phyloP scores from a whole-genome alignment of 2,113 vertebrate species.

The Pituophis catenifer region DNA sequence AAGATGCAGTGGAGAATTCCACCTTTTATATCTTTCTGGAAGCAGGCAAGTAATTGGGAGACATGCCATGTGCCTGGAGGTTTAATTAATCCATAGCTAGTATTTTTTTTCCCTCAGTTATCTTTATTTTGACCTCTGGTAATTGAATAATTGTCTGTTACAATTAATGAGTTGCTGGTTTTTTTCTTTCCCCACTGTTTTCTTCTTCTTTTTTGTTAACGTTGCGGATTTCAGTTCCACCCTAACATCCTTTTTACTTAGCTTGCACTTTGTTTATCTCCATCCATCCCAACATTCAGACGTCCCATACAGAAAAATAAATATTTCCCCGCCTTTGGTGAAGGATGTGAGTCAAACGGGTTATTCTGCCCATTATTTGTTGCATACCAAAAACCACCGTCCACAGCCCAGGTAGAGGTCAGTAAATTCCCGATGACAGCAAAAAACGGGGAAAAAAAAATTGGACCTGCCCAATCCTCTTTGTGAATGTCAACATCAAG shows the following conservation, averaged over 20 bases:
- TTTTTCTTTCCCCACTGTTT: background rate
- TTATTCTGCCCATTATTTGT: background rate
- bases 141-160: background rate
- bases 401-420: background rate
- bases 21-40: slow-evolving; percentile 11
- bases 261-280: background rate
- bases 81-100: background rate
- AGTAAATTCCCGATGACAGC: background rate
- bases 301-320: rapidly evolving
- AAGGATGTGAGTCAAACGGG: background rate
- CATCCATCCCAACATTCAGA: background rate
- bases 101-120: background rate
- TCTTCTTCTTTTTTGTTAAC: background rate
- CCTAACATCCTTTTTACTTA: background rate
- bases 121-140: background rate
- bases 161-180: background rate
- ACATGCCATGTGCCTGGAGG: background rate
- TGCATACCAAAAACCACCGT: background rate
- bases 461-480: background rate
- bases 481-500: background rate
- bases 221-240: background rate
- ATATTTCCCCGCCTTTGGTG: background rate
- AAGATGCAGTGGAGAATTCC: background rate
- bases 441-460: background rate
- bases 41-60: background rate